phyloP scores from a whole-genome alignment of 2,888 invertebrate genomes.

The Limnephilus marmoratus region DNA sequence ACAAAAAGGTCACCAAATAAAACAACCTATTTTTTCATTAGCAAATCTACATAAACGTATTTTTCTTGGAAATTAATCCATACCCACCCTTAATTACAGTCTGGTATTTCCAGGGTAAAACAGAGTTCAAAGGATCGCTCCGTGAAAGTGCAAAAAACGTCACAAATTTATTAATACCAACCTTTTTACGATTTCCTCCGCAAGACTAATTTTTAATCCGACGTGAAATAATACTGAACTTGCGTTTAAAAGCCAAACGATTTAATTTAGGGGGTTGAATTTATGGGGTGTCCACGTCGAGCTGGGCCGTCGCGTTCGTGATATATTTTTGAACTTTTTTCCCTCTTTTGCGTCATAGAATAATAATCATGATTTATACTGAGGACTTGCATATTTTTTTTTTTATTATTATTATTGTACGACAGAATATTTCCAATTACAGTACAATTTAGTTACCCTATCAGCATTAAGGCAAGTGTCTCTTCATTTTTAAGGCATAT shows the following conservation, averaged over 20 bases:
- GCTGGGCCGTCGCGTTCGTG: background rate
- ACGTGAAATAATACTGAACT: background rate
- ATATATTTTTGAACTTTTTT: background rate
- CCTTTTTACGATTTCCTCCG: background rate
- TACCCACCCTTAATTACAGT: background rate
- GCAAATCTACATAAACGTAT: background rate
- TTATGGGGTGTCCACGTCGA: background rate
- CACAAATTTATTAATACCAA: background rate
- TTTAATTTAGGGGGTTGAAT: background rate
- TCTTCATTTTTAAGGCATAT: too few relatives aligned
- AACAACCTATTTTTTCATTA: background rate
- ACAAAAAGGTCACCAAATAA: too few relatives aligned
- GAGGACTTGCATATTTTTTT: background rate
- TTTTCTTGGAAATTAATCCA: background rate
- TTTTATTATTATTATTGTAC: too few relatives aligned
- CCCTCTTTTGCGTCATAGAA: background rate
- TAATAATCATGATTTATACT: background rate
- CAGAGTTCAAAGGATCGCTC: background rate
- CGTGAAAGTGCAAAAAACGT: background rate
- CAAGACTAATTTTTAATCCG: constrained; percentile 17
- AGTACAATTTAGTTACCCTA: too few relatives aligned
- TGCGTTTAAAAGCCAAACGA: background rate
- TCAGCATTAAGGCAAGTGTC: too few relatives aligned
- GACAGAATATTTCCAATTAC: too few relatives aligned
- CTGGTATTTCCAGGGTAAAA: background rate